Evolutionary conservation across 2,888 invertebrate species (phyloP).

Genomic region (Lasioglossum figueresi): DNA sequence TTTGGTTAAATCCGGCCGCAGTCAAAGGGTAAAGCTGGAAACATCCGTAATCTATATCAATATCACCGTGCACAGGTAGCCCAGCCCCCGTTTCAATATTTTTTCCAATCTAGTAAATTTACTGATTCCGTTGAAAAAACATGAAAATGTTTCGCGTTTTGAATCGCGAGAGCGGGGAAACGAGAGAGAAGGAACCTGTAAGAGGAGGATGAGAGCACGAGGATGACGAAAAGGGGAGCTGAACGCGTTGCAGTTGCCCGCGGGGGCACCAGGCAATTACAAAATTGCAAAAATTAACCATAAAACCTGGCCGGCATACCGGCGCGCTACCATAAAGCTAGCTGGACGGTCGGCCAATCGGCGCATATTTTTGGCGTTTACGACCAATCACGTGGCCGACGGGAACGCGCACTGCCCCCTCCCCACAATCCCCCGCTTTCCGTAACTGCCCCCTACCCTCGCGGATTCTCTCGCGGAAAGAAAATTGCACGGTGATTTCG

Average conservation of each 20-base stretch:
- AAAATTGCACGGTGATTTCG: constrained; percentile 81
- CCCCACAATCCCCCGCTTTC: constrained; percentile 37
- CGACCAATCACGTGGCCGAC: constrained; percentile 81
- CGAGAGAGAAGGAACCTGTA: not conserved
- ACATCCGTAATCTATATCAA: not conserved
- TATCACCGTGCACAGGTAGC: not conserved
- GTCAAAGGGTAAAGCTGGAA: not conserved
- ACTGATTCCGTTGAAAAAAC: not conserved
- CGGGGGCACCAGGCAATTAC: constrained; percentile 76
- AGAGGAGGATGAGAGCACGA: not conserved
- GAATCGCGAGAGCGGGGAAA: not conserved
- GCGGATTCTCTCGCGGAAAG: constrained; percentile 72
- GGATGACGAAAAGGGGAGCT: constrained; percentile 1
- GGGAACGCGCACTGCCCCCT: constrained; percentile 51
- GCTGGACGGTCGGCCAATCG: constrained; percentile 78
- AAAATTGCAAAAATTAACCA: constrained; percentile 81
- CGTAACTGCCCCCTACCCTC: constrained; percentile 35
- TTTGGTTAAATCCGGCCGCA: not conserved
- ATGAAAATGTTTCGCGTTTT: not conserved
- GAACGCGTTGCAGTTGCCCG: constrained; percentile 53
- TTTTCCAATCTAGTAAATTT: constrained; percentile 6
- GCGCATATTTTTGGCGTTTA: constrained; percentile 83
- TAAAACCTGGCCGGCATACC: constrained; percentile 75
- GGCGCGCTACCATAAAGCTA: constrained; percentile 76
- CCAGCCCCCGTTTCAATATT: not conserved